Evolutionary conservation across 2,888 invertebrate genomes (phyloP).

Genomic region (Exephanes ischioxanthus): DNA sequence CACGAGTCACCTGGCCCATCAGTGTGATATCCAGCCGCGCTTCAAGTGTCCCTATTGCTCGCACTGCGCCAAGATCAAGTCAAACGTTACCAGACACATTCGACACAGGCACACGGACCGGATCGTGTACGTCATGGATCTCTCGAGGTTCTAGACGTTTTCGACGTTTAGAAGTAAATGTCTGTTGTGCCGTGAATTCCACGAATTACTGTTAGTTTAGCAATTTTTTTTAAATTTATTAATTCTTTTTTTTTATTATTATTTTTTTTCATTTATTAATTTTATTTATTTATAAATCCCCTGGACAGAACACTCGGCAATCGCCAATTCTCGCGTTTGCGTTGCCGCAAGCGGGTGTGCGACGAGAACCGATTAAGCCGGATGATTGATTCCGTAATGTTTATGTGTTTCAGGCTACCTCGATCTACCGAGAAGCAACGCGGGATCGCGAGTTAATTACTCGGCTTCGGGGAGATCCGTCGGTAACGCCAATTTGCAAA

Average conservation of each 20-base stretch:
- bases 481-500: background rate
- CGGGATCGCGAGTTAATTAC: background rate
- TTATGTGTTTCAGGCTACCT: slow-evolving; percentile 27
- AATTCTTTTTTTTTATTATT: no score
- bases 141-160: slow-evolving; percentile 9
- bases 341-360: background rate
- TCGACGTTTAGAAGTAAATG: slow-evolving; percentile 40
- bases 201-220: background rate
- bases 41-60: slow-evolving; percentile 81
- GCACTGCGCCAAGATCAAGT: slow-evolving; percentile 74
- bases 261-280: no score
- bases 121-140: slow-evolving; percentile 75
- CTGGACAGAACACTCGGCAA: background rate
- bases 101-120: slow-evolving; percentile 74
- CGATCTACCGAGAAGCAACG: background rate
- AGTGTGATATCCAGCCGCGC: slow-evolving; percentile 81
- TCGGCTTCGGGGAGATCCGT: background rate
- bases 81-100: slow-evolving; percentile 78
- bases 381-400: background rate
- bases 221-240: background rate
- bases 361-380: background rate
- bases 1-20: slow-evolving; percentile 80
- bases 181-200: background rate
- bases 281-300: background rate
- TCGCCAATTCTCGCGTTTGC: background rate